These are phyloP conservation scores for Picathartes gymnocephalus DNA, from an alignment of 2,113 vertebrate genomes.

Conservation along the genomic window DNA sequence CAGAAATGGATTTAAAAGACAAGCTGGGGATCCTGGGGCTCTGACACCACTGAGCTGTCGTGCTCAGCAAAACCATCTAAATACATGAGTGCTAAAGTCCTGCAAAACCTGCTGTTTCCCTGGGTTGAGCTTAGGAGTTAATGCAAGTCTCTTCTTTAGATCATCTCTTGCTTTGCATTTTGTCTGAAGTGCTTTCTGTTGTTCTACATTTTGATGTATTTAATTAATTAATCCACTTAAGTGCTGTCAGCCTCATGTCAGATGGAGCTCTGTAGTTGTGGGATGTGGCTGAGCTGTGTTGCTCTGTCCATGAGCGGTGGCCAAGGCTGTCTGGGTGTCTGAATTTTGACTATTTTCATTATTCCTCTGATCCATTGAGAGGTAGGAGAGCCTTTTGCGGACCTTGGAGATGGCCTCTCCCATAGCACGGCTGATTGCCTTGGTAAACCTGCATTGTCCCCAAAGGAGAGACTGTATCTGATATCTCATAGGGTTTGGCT, in stretches of 20 bases:
- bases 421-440: neutral
- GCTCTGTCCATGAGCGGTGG: neutral
- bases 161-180: neutral
- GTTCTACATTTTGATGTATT: neutral
- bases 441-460: neutral
- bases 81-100: neutral
- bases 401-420: neutral
- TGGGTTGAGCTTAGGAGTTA: neutral
- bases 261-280: neutral
- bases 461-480: neutral
- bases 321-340: fast-evolving
- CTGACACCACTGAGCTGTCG: neutral
- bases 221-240: neutral
- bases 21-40: neutral
- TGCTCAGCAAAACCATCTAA: neutral
- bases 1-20: neutral
- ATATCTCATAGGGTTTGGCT: neutral
- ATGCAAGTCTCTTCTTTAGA: neutral
- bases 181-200: neutral
- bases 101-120: neutral
- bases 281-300: neutral
- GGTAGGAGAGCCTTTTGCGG: neutral
- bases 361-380: neutral
- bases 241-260: neutral
- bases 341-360: neutral